Evolutionary conservation across 2,888 invertebrate species (phyloP).

Genomic region (Hirtodrosophila duncani): DNA sequence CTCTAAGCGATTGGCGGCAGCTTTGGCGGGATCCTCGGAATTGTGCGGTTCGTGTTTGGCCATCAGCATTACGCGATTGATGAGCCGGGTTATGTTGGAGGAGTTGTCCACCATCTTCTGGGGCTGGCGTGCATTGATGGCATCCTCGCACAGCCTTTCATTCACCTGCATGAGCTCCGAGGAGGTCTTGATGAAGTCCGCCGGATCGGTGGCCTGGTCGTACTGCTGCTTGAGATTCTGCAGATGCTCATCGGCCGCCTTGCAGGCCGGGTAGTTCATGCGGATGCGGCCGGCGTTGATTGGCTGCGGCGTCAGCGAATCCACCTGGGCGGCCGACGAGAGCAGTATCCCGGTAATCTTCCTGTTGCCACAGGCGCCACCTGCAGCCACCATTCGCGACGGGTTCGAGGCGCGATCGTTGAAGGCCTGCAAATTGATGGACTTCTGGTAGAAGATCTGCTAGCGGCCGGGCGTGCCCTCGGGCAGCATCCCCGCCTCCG

Average conservation of each 20-base stretch:
- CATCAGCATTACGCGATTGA: slow-evolving; percentile 96
- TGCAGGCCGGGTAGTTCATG: slow-evolving; percentile 94
- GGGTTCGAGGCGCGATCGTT: slow-evolving; percentile 92
- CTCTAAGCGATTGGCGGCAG: slow-evolving; percentile 92
- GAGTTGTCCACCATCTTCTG: slow-evolving; percentile 99
- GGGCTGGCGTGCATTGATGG: slow-evolving; percentile 91
- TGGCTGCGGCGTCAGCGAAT: slow-evolving; percentile 96
- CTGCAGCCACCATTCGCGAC: slow-evolving; percentile 95
- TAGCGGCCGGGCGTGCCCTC: slow-evolving; percentile 92
- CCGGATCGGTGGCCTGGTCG: slow-evolving; percentile 98
- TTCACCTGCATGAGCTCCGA: slow-evolving; percentile 98
- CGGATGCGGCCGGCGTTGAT: slow-evolving; percentile 97
- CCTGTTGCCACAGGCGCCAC: slow-evolving; percentile 94
- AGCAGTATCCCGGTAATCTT: slow-evolving; percentile 93
- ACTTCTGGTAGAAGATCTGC: slow-evolving; percentile 91
- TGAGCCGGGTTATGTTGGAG: slow-evolving; percentile 94
- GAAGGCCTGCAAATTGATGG: slow-evolving; percentile 89
- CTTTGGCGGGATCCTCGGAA: slow-evolving; percentile 94
- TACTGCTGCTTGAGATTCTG: slow-evolving; percentile 95
- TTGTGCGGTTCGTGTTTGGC: slow-evolving; percentile 99
- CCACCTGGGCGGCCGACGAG: slow-evolving; percentile 92
- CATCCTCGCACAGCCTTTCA: slow-evolving; percentile 96
- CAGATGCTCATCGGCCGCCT: slow-evolving; percentile 98
- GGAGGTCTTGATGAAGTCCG: slow-evolving; percentile 95
- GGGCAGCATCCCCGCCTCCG: slow-evolving; percentile 92